phyloP scores from a whole-genome alignment of 2,888 invertebrate genomes.

The Chironomus riparius region DNA sequence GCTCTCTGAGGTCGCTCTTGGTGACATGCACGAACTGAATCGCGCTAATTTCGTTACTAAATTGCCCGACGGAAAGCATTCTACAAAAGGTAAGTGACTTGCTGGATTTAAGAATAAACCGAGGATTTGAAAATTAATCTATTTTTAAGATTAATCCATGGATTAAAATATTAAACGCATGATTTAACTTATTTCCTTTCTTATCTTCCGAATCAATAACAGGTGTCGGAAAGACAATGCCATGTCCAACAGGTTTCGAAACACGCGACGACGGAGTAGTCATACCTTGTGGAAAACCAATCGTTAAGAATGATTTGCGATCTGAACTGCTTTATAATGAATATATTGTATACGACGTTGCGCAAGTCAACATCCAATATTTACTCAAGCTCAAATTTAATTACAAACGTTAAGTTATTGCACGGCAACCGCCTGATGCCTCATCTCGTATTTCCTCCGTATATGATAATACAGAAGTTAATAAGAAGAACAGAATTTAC shows the following conservation, averaged over 20 bases:
- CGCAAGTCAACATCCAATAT: constrained; percentile 87
- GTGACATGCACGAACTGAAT: constrained; percentile 74
- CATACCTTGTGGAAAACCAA: constrained; percentile 66
- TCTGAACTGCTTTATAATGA: constrained; percentile 78
- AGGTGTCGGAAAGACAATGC: constrained; percentile 65
- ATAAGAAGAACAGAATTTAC: no score
- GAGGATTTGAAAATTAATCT: no score
- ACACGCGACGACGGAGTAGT: constrained; percentile 58
- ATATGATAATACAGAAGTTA: no score
- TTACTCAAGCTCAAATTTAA: constrained; percentile 79
- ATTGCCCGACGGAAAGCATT: constrained; percentile 74
- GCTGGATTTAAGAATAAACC: no score
- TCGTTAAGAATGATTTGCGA: constrained; percentile 38
- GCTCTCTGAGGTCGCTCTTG: constrained; percentile 92
- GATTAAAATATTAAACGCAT: background rate
- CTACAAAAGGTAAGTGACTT: constrained; percentile 69
- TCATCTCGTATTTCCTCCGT: no score
- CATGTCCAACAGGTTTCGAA: constrained; percentile 57
- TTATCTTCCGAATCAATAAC: background rate
- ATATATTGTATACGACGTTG: constrained; percentile 93
- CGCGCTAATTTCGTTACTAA: constrained; percentile 64
- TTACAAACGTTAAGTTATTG: constrained; percentile 45
- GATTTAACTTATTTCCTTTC: background rate
- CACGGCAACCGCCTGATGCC: no score
- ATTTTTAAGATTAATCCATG: no score